A percentile compares a stretch with the other conserved stretches of the same genome.
These are phyloP conservation scores for Emmelina monodactyla DNA, from an alignment of 2,888 invertebrate genomes.

Conservation along the genomic window DNA sequence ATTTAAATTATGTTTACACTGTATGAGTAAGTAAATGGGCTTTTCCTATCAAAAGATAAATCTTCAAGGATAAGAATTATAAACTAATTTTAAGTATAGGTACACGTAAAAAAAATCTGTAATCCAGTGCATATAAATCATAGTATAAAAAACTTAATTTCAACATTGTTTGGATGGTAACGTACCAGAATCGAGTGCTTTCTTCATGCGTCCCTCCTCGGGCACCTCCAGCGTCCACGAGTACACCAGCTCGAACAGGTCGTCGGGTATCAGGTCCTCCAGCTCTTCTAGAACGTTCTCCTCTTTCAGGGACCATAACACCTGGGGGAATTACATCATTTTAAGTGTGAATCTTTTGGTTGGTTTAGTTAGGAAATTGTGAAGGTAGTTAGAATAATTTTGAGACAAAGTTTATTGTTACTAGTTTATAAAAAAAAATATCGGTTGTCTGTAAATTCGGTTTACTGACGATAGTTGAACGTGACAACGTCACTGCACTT, in stretches of 20 bases:
- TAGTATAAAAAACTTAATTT: not conserved
- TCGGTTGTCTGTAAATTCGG: too few species aligned
- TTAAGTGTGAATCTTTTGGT: too few species aligned
- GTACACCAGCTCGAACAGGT: constrained; percentile 79
- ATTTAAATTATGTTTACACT: too few species aligned
- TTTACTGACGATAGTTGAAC: too few species aligned
- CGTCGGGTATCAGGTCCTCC: constrained; percentile 72
- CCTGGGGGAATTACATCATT: constrained; percentile 32
- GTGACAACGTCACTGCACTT: too few species aligned
- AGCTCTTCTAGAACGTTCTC: constrained; percentile 70
- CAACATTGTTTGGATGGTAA: constrained; percentile 7
- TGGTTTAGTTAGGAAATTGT: too few species aligned
- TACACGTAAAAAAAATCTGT: not conserved
- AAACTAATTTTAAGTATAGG: too few species aligned
- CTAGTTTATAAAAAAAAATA: too few species aligned
- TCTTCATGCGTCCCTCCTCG: constrained; percentile 77
- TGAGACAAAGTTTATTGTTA: too few species aligned
- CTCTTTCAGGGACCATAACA: constrained; percentile 68
- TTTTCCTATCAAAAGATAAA: not conserved
- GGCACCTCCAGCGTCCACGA: constrained; percentile 78
- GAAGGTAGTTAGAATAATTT: too few species aligned
- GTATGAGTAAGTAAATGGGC: too few species aligned
- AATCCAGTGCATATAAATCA: not conserved
- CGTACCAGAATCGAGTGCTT: constrained; percentile 78
- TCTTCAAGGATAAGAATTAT: not conserved